Evolutionary conservation across 2,888 invertebrate species (phyloP).

Genomic region (Clunio marinus): DNA sequence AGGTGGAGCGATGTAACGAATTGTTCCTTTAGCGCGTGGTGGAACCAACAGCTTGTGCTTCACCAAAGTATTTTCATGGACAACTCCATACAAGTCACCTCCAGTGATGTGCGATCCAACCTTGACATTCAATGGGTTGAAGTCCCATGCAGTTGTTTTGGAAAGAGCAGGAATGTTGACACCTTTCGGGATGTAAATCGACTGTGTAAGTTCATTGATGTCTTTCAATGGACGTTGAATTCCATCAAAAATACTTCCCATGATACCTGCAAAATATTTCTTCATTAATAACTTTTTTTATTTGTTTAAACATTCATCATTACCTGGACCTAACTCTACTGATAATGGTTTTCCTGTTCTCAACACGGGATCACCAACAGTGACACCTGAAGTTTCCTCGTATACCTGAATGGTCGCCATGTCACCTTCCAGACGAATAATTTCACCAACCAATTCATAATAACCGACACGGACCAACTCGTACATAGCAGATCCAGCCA

Average conservation of each 20-base stretch:
- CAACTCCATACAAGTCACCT: slow-evolving; percentile 93
- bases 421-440: slow-evolving; percentile 98
- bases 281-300: background rate
- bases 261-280: slow-evolving; percentile 56
- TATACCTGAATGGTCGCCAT: slow-evolving; percentile 99
- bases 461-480: slow-evolving; percentile 99
- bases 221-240: slow-evolving; percentile 98
- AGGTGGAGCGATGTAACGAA: slow-evolving; percentile 88
- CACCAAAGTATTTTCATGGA: slow-evolving; percentile 95
- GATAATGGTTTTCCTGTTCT: slow-evolving; percentile 98
- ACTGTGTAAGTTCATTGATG: slow-evolving; percentile 86
- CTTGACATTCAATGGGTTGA: slow-evolving; percentile 77
- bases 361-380: slow-evolving; percentile 97
- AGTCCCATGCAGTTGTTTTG: slow-evolving; percentile 83
- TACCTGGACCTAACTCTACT: slow-evolving; percentile 95
- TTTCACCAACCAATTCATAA: slow-evolving; percentile 96
- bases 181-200: slow-evolving; percentile 99
- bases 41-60: slow-evolving; percentile 96
- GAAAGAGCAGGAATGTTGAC: slow-evolving; percentile 91
- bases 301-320: background rate
- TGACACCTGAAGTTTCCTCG: slow-evolving; percentile 95
- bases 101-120: slow-evolving; percentile 98
- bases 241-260: slow-evolving; percentile 99
- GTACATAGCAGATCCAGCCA: slow-evolving; percentile 99
- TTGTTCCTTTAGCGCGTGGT: slow-evolving; percentile 92